phyloP scores from a whole-genome alignment of 2,113 vertebrate genomes.

The Ascaphus truei region DNA sequence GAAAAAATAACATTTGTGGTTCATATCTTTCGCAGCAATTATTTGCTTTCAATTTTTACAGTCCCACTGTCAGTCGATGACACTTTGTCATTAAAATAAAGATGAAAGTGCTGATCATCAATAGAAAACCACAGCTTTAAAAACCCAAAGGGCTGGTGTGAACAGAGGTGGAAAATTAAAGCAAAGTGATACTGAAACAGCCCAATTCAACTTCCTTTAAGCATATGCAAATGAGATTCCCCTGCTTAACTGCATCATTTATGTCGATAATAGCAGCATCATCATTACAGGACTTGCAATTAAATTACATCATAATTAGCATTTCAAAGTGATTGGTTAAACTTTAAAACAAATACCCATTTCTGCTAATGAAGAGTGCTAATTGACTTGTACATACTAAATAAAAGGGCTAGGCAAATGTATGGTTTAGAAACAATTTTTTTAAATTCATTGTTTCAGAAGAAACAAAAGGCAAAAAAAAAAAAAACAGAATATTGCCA shows the following conservation, averaged over 20 bases:
- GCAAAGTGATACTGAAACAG: conserved; percentile 91
- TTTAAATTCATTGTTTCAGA: conserved; percentile 75
- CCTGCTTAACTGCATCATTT: conserved; percentile 99
- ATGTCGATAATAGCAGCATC: conserved; percentile 99
- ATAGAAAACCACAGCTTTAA: conserved; percentile 86
- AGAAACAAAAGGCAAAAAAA: conserved; percentile 74
- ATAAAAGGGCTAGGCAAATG: conserved; percentile 97
- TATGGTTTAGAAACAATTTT: conserved; percentile 90
- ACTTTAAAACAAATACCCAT: conserved; percentile 99
- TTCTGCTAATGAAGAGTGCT: conserved; percentile 96
- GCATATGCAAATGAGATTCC: conserved; percentile 98
- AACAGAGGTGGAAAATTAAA: conserved; percentile 98
- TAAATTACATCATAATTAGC: conserved; percentile 99
- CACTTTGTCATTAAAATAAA: conserved; percentile 85
- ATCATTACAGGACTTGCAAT: conserved; percentile 99
- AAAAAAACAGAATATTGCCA: conserved; percentile 87
- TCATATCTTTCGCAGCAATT: conserved; percentile 77
- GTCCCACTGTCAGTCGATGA: conserved; percentile 78
- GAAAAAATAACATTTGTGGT: conserved; percentile 57
- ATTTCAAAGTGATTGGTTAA: conserved; percentile 99
- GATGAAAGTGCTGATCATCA: conserved; percentile 97
- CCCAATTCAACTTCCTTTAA: conserved; percentile 94
- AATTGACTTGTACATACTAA: conserved; percentile 97
- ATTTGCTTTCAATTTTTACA: conserved; percentile 80
- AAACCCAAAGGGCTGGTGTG: conserved; percentile 91